Conservation (phyloP, 2,888 invertebrate genomes). For the Lasioglossum oenotherae region DNA sequence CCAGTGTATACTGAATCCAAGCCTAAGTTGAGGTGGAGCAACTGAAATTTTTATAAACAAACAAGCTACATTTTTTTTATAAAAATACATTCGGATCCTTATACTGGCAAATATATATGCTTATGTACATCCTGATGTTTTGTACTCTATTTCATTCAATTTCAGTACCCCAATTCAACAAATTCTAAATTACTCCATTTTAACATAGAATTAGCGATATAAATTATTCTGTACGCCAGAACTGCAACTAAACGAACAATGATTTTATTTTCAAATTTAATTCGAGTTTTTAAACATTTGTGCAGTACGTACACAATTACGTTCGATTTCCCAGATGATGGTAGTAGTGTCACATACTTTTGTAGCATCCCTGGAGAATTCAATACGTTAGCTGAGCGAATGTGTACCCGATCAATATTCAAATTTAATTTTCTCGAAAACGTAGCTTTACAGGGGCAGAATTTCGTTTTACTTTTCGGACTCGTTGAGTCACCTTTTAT, state of each 20-base stretch:
- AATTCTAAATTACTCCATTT: background rate
- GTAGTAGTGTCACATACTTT: background rate
- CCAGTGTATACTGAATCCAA: background rate
- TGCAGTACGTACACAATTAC: background rate
- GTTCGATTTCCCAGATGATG: background rate
- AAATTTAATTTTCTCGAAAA: background rate
- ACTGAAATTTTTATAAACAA: background rate
- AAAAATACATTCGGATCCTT: background rate
- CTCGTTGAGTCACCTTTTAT: background rate
- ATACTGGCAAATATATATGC: background rate
- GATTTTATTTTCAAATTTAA: background rate
- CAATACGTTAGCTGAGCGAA: background rate
- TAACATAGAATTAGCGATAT: background rate
- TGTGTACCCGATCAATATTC: conserved; percentile 9
- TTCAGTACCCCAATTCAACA: background rate
- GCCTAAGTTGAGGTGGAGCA: background rate
- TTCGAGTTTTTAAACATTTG: background rate
- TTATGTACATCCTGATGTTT: no score
- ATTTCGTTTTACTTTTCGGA: background rate
- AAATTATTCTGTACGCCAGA: background rate
- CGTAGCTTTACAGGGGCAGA: background rate
- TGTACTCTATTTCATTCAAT: background rate
- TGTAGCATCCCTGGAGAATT: background rate
- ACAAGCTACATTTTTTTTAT: background rate
- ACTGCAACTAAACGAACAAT: background rate